Evolutionary conservation across 2,113 vertebrate genomes (phyloP), one percentile per base, ranked within the genome.

Genomic region (Sporophila hypoxantha): DNA sequence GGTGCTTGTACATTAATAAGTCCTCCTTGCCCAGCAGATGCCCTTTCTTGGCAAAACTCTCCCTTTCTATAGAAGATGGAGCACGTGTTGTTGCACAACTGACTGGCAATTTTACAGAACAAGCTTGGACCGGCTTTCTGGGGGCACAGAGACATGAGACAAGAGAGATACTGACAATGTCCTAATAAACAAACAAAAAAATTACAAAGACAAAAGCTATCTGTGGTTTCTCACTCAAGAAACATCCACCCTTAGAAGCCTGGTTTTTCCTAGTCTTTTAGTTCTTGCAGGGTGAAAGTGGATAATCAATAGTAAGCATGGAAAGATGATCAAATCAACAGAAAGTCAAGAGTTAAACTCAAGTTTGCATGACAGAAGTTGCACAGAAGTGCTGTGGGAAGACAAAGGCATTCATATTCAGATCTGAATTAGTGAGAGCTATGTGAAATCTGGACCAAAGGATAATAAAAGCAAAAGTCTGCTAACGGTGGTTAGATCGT

Each of bases 311-410:
- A 80, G 10, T 6, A 60, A 22, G 15, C 13, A 76, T 59, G 17
- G 39, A 71, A 87, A 85, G 52, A 64, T 47, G 18, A 56, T 46
- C 14, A 68, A 65, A 75, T 52, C 12, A 71, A 46, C 34, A 61
- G 62, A 67, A 70, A 73, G 6, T 37, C 9, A 69, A 14, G 36
- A 66, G 60, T 79, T 87, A 83, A 89, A 42, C 16, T 26, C 25
- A 64, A 77, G 73, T 71, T 76, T 66, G 52, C 13, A 39, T 6
- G 36, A 52, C 18, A 87, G 34, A 80, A 68, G 29, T 89, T 5
- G 34, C 69, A 87, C 69, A 68, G 57, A 87, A 87, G 61, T 89
- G 68, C 56, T 80, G 75, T 80, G 68, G 82, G 85, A 94, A 85
- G 76, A 70, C 76, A 91, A 89, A 80, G 42, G 27, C n/a, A 87